Evolutionary conservation across 2,797 vertebrate species (phyloP).

Genomic region (Echiichthys vipera): DNA sequence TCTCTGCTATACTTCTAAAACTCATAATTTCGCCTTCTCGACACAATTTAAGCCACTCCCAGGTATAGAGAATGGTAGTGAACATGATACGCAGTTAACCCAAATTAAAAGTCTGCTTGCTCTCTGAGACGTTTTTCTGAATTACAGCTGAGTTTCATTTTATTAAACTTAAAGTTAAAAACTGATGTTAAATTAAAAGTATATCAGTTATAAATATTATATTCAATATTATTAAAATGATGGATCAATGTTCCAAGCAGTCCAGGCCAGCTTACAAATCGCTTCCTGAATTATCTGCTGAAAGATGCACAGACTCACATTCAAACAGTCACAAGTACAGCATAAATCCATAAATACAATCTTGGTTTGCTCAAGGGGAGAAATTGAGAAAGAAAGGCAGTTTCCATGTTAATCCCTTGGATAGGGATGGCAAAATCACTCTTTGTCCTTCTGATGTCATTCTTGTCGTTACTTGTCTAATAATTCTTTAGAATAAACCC

Average conservation of each 20-base stretch:
- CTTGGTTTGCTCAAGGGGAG: conserved; percentile 44
- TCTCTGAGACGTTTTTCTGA: conserved; percentile 7
- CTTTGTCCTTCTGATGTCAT: conserved; percentile 81
- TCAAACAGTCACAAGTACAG: conserved; percentile 43
- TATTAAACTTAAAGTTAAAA: too few relatives aligned
- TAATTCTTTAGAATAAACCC: conserved; percentile 59
- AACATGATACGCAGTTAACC: conserved; percentile 5
- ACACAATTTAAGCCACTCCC: conserved; percentile 8
- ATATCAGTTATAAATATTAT: not conserved
- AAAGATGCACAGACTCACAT: conserved; percentile 35
- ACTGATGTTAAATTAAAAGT: not conserved
- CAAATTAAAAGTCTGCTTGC: not conserved
- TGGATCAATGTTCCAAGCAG: conserved; percentile 32
- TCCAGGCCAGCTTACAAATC: conserved; percentile 33
- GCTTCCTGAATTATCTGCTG: conserved; percentile 36
- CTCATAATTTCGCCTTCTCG: conserved; percentile 36
- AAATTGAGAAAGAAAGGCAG: conserved; percentile 50
- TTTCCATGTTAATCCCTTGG: conserved; percentile 75
- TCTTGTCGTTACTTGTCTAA: conserved; percentile 67
- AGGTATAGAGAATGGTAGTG: conserved; percentile 1
- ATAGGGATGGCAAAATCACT: conserved; percentile 71
- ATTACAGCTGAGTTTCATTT: too few relatives aligned
- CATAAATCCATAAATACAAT: conserved; percentile 78
- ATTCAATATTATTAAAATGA: not conserved
- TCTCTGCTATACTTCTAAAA: conserved; percentile 8